These are phyloP conservation scores for Drosophila austrosaltans DNA, from an alignment of 2,888 invertebrate genomes.

Conservation along the genomic window DNA sequence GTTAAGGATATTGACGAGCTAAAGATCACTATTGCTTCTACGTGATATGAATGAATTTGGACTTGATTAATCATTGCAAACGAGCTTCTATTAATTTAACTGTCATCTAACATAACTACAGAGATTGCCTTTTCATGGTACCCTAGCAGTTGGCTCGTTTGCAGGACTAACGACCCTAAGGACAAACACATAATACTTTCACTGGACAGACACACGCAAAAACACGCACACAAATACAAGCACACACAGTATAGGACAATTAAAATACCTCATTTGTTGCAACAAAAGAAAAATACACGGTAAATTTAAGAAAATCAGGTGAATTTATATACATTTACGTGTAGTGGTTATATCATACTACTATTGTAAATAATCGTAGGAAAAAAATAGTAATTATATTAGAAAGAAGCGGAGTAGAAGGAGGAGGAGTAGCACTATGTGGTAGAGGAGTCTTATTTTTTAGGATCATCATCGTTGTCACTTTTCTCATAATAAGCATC, in stretches of 20 bases:
- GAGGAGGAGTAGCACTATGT: constrained; percentile 27
- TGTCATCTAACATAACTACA: constrained; percentile 34
- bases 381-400: constrained; percentile 25
- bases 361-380: constrained; percentile 22
- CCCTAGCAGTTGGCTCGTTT: constrained; percentile 36
- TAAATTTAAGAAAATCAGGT: constrained; percentile 36
- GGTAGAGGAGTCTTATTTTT: constrained; percentile 52
- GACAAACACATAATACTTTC: constrained; percentile 14
- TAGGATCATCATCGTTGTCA: constrained; percentile 74
- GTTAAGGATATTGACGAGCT: not conserved
- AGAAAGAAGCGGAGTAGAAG: constrained; percentile 20
- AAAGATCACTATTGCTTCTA: not conserved
- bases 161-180: constrained; percentile 22
- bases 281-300: constrained; percentile 22
- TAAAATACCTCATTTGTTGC: constrained; percentile 64
- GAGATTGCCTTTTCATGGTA: constrained; percentile 58
- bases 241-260: constrained; percentile 35
- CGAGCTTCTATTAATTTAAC: not conserved
- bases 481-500: constrained; percentile 82
- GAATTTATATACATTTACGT: constrained; percentile 22
- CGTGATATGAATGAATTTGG: not conserved
- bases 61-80: not conserved
- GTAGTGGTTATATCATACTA: constrained; percentile 11
- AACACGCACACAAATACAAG: constrained; percentile 13
- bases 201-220: constrained; percentile 1